phyloP scores from a whole-genome alignment of 2,797 vertebrate genomes.

The Meda fulgida region DNA sequence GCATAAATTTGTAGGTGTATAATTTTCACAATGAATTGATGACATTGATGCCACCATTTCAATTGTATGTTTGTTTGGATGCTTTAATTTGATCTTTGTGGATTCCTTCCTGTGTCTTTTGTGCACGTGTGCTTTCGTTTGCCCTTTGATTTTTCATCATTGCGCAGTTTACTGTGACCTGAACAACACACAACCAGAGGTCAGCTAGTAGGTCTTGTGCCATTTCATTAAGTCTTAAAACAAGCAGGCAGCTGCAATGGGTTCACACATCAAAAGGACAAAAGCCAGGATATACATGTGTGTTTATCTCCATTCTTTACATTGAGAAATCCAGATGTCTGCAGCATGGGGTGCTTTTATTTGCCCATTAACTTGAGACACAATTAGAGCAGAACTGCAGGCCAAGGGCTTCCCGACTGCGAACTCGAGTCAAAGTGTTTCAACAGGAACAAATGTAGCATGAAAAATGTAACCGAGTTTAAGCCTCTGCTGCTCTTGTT shows the following conservation, averaged over 20 bases:
- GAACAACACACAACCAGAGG: slow-evolving; percentile 8
- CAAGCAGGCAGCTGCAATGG: slow-evolving; percentile 32
- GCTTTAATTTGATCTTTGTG: not conserved
- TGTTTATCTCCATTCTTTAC: slow-evolving; percentile 46
- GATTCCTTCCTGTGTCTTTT: not conserved
- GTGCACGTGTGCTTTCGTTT: not conserved
- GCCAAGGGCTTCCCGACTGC: slow-evolving; percentile 39
- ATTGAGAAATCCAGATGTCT: slow-evolving; percentile 46
- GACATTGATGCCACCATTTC: not conserved
- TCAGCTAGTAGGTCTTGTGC: slow-evolving; percentile 21
- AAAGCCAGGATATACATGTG: slow-evolving; percentile 4
- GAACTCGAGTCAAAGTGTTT: slow-evolving; percentile 43
- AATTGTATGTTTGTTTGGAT: not conserved
- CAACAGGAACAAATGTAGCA: slow-evolving; percentile 23
- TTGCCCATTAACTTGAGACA: slow-evolving; percentile 46
- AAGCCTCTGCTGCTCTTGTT: slow-evolving; percentile 70
- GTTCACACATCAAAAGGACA: slow-evolving; percentile 38
- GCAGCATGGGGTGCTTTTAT: slow-evolving; percentile 48
- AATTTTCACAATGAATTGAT: not conserved
- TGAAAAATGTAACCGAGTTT: slow-evolving; percentile 53
- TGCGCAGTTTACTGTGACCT: not conserved
- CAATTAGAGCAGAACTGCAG: slow-evolving; percentile 47
- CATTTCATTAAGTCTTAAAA: slow-evolving; percentile 38
- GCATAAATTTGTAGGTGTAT: not conserved
- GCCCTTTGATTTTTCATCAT: slow-evolving; percentile 3